Evolutionary conservation across 1,140 invertebrate species (phyloP), one percentile per base, ranked within the genome.

Genomic region (Cydia amplana): DNA sequence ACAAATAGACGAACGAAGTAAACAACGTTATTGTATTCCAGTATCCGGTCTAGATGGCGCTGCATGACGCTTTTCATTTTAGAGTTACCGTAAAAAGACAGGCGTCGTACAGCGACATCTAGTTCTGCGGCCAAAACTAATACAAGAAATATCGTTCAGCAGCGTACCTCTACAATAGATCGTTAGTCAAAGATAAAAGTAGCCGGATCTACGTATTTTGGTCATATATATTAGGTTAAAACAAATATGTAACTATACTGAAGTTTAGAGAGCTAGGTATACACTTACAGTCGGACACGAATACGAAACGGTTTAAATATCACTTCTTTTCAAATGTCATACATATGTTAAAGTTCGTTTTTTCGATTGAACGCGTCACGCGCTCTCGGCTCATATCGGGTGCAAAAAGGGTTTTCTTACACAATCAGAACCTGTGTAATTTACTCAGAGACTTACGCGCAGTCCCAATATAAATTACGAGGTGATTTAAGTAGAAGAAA

Each of bases 371-470:
- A 87, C 85, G 86, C 85, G 85, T 83, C 82, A 84, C 87, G 82
- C 84, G 80, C 32, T 36, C 32, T 70, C 65, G 65, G 65, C 32
- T 36, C 14, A 18, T 40, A 70, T 70, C 65, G 65, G 32, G 65
- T 70, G 65, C 36, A 80, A 81, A 82, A 77, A 77, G 74, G 78
- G 79, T 82, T 87, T 91, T 90, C 90, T 93, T 91, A 92, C 89
- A 88, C 90, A 93, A 93, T 93, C 93, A 93, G 90, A 93, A 93
- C 93, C 93, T 91, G 91, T 93, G 91, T 91, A 93, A 93, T 93
- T 93, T 93, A 93, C 91, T 89, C 81, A 88, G 85, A 87, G 86
- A 81, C 83, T 76, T 72, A 77, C 55, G 46, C 23, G 46, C 65
- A 77, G 84, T 74, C 86, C 87, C 89, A 87, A 88, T 80, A 91